Conservation (phyloP, 2,113 vertebrate genomes). For the Neotoma lepida region DNA sequence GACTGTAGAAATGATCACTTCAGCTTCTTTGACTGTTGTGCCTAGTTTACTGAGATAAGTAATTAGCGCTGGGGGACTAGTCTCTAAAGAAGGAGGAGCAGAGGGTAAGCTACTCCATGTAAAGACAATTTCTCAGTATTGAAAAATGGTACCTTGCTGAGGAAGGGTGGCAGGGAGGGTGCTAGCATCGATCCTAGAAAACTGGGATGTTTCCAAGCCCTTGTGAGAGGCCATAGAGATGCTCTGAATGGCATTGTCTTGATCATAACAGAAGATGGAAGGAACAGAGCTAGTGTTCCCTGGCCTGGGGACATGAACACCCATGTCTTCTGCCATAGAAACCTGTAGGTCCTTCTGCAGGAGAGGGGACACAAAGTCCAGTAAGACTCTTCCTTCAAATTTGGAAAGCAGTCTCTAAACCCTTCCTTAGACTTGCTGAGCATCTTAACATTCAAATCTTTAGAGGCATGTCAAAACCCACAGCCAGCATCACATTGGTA, state of each 20-base stretch:
- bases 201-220: not conserved
- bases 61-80: not conserved
- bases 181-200: not conserved
- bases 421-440: not conserved
- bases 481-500: not conserved
- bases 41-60: not conserved
- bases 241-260: rapidly evolving
- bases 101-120: rapidly evolving
- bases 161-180: not conserved
- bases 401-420: not conserved
- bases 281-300: not conserved
- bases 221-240: rapidly evolving
- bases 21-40: not conserved
- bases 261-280: not conserved
- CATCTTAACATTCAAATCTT: not conserved
- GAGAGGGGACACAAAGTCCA: not conserved
- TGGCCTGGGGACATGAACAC: not conserved
- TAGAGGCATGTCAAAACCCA: not conserved
- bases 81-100: not conserved
- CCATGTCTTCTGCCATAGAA: not conserved
- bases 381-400: not conserved
- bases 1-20: not conserved
- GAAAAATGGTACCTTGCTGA: not conserved
- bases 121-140: not conserved
- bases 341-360: not conserved